These are phyloP conservation scores for Sturnus vulgaris DNA, from an alignment of 2,113 vertebrate species.

Conservation along the genomic window DNA sequence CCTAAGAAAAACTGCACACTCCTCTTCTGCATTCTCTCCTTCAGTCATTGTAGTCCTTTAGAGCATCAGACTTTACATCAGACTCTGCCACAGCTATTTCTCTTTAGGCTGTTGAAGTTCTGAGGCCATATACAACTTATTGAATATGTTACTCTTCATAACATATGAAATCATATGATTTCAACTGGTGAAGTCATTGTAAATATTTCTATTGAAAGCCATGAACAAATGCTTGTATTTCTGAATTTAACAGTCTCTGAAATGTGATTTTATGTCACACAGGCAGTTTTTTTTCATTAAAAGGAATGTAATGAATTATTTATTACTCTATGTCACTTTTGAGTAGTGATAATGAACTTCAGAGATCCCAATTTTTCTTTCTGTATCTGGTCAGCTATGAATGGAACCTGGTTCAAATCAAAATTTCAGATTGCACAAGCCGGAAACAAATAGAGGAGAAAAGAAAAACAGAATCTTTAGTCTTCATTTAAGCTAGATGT, in stretches of 20 bases:
- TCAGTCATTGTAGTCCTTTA: not conserved
- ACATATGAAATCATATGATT: not conserved
- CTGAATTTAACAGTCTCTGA: not conserved
- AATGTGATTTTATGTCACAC: not conserved
- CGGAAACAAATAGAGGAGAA: not conserved
- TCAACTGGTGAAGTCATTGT: not conserved
- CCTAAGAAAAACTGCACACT: not conserved
- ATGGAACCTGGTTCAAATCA: not conserved
- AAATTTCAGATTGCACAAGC: not conserved
- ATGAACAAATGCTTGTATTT: not conserved
- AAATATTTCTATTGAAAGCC: not conserved
- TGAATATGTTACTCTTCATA: not conserved
- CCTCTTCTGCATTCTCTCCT: not conserved
- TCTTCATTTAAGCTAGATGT: not conserved
- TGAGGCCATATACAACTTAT: rapidly evolving
- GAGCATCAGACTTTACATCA: not conserved
- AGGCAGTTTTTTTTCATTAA: not conserved
- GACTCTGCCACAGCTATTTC: not conserved
- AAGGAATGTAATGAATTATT: not conserved
- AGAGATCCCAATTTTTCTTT: not conserved
- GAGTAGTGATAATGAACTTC: not conserved
- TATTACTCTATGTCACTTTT: not conserved
- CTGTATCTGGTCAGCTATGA: not conserved
- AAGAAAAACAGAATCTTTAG: not conserved
- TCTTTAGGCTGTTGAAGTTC: not conserved